Percentiles rank a stretch among this genome's conserved stretches.
Evolutionary conservation across 2,888 invertebrate species (phyloP).

Genomic region (Cerastis rubricosa): DNA sequence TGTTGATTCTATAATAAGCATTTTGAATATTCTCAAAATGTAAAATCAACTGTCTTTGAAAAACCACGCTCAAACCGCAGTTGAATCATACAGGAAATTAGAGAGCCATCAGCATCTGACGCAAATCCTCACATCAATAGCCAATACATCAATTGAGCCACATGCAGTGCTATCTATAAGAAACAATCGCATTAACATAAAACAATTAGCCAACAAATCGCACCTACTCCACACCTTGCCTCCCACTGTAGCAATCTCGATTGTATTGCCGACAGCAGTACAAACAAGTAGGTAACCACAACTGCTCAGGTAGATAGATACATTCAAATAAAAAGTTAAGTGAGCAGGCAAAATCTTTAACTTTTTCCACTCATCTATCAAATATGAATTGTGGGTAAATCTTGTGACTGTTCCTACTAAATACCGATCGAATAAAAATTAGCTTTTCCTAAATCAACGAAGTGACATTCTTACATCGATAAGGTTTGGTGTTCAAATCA

Average conservation of each 20-base stretch:
- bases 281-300: constrained; percentile 4
- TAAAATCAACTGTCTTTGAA: background rate
- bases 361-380: background rate
- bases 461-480: background rate
- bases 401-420: background rate
- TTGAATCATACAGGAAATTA: background rate
- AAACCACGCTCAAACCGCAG: background rate
- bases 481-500: no score
- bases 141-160: constrained; percentile 23
- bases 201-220: constrained; percentile 53
- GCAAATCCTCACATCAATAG: constrained; percentile 7
- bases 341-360: background rate
- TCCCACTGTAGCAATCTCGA: constrained; percentile 33
- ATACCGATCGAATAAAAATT: background rate
- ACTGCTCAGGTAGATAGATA: constrained; percentile 5
- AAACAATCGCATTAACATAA: constrained; percentile 40
- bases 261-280: constrained; percentile 20
- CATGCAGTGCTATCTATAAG: background rate
- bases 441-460: background rate
- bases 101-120: background rate
- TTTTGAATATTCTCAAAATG: no score
- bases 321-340: background rate
- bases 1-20: background rate
- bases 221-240: constrained; percentile 51
- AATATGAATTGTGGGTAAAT: background rate